Evolutionary conservation across 1,140 invertebrate species (phyloP), one percentile per base, ranked within the genome.

Genomic region (Drosophila burlai): DNA sequence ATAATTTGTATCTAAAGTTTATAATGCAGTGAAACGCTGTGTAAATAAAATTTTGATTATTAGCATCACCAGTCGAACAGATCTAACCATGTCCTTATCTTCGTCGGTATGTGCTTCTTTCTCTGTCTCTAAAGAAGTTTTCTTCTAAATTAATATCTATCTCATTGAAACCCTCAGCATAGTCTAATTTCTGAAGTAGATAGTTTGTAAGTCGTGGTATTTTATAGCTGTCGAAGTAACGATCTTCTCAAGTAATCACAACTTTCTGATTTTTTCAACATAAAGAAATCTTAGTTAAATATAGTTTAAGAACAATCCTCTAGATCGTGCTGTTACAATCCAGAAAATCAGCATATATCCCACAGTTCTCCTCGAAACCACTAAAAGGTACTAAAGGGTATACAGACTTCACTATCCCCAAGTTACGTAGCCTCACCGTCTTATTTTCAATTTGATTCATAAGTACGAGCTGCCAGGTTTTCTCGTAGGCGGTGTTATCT

Each of bases 401-500:
- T 55, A 0, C 34, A 16, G 5, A 9, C 8, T 55, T 38, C 15
- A 6, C 8, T 38, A 38, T 16, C 4, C 18, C 34, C 15, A 38
- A 36, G 0, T 6, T 24, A 3, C 15, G 0, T 24, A 38, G 54
- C 21, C 21, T 57, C 26, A 9, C 38, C 24, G 21, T 57, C 36
- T 24, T 57, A 40, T 40, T 57, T 26, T 26, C 3, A 36, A 45
- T 65, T 76, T 66, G 50, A 76, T 76, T 76, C 61, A 66, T 59
- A 59, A 76, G 40, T 47, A 55, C 29, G 13, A 58, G 21, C 26
- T 45, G 38, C 40, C 40, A 58, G 50, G 38, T 62, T 29, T 15
- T 21, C 61, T 52, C 67, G 69, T 74, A 50, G 58, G 43, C 38
- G 68, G 15, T 29, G 55, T 78, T 89, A 66, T 43, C 46, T 76